phyloP scores from a whole-genome alignment of 2,888 invertebrate species.

The Tachina fera region DNA sequence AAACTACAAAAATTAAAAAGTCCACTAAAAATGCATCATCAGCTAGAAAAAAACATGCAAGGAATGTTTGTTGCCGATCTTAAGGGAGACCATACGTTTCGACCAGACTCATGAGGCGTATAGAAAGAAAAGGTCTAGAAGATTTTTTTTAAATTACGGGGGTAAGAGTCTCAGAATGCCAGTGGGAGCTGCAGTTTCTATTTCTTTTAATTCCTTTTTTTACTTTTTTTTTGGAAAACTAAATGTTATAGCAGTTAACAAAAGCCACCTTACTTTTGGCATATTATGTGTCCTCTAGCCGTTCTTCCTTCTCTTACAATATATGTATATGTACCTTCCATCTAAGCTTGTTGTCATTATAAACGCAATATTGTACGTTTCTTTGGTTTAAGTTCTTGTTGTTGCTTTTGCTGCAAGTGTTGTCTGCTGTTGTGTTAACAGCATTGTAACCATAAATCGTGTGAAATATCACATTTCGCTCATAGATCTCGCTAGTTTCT shows the following conservation, averaged over 20 bases:
- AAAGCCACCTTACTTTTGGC: slow-evolving; percentile 44
- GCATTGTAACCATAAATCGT: slow-evolving; percentile 82
- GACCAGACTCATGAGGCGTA: slow-evolving; percentile 17
- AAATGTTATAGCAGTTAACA: slow-evolving; percentile 25
- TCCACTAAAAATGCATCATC: slow-evolving; percentile 43
- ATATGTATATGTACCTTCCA: slow-evolving; percentile 33
- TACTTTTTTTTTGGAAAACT: slow-evolving; percentile 14
- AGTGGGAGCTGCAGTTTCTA: slow-evolving; percentile 61
- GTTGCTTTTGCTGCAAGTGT: slow-evolving; percentile 33
- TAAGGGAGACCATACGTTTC: slow-evolving; percentile 34
- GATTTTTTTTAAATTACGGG: slow-evolving; percentile 43
- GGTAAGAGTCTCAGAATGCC: slow-evolving; percentile 39
- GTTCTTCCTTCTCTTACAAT: slow-evolving; percentile 65
- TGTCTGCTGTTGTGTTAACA: slow-evolving; percentile 75
- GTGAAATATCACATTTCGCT: slow-evolving; percentile 83
- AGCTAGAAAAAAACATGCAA: background rate
- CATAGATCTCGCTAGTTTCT: slow-evolving; percentile 61
- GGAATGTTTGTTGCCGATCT: background rate
- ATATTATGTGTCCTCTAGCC: slow-evolving; percentile 6
- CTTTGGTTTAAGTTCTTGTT: background rate
- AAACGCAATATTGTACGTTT: slow-evolving; percentile 40
- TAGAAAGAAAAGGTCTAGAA: slow-evolving; percentile 18
- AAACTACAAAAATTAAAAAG: slow-evolving; percentile 53
- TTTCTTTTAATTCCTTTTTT: too few species aligned
- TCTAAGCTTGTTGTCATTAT: slow-evolving; percentile 59